Base-by-base conservation (phyloP, 2,797 vertebrate genomes). In the Anabacerthia variegaticeps region DNA sequence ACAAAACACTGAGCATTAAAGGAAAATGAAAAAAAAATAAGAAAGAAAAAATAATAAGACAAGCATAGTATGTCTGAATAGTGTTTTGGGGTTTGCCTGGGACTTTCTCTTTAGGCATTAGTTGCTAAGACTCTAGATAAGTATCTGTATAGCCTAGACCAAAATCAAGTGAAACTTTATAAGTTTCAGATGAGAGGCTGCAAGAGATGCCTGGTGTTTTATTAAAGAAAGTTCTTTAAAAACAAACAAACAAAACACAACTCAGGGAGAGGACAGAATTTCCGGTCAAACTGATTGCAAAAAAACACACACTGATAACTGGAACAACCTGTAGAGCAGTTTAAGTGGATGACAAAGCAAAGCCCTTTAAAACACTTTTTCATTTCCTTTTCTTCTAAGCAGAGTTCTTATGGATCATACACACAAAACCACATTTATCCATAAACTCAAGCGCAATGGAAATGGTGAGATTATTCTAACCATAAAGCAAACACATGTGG, bases 31-130 rank as follows among this genome's bases (percentile, higher is more conserved):
- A 20, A 52, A 12, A 1, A 20, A 10, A 16, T 32, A 32, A 4
- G 5, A 61, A 27, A 15, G 3, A 46, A 66, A 55, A 44, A 23
- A 48, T 10, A 41, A 21, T 10, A 41, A 27, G 9, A 15, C 10
- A 67, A n/a, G 21, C 12, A 43, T 0, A 1, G 2, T 27, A 15
- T 19, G 4, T 21, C 23, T 67, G 23, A 48, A 22, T 46, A 36
- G 4, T 56, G 30, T 6, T 41, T n/a, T 18, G 16, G 23, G 34
- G 10, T 9, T 78, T 81, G 36, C 36, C 46, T 67, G 20, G 10
- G 2, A 4, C 62, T 65, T 79, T 30, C 72, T 43, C 52, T 66
- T 46, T 36, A 55, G n/a, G 28, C 15, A 74, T 51, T 49, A 67
- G 12, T 77, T 74, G 74, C 59, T 37, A 71, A n/a, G 4, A 15